Evolutionary conservation across 1,140 invertebrate species (phyloP).

Genomic region (Zaprionus nigranus): DNA sequence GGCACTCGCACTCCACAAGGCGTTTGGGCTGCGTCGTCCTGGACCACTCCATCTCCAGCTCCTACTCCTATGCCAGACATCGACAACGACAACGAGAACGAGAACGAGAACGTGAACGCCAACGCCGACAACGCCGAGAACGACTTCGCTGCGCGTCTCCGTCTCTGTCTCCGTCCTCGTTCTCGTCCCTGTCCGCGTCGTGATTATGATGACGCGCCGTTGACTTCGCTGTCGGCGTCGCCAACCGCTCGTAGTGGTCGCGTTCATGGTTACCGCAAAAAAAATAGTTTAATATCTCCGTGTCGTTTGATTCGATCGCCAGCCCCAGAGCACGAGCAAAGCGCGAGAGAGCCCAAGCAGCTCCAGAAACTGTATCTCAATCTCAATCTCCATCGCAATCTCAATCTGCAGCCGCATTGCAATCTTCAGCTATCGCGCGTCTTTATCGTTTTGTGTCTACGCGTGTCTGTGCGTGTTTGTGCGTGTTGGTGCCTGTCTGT

Average conservation of each 20-base stretch:
- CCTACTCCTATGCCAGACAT: neutral
- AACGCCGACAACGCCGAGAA: conserved; percentile 4
- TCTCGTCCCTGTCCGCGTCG: conserved; percentile 38
- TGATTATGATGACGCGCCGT: conserved; percentile 79
- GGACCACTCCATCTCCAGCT: neutral
- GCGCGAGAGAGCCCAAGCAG: neutral
- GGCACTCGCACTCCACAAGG: conserved; percentile 41
- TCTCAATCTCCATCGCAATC: conserved; percentile 3
- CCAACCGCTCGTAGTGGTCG: conserved; percentile 83
- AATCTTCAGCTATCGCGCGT: conserved; percentile 14
- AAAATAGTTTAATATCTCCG: conserved; percentile 84
- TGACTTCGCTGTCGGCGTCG: conserved; percentile 54
- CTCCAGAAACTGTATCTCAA: neutral
- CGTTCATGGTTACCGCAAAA: conserved; percentile 84
- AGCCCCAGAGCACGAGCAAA: conserved; percentile 29
- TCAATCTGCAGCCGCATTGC: neutral
- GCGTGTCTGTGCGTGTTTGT: conserved; percentile 20
- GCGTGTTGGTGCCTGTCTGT: conserved; percentile 22
- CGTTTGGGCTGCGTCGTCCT: conserved; percentile 19
- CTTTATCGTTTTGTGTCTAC: conserved; percentile 11
- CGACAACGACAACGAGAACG: conserved; percentile 5
- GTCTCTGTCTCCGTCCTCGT: conserved; percentile 1
- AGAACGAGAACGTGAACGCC: neutral
- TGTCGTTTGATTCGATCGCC: conserved; percentile 84
- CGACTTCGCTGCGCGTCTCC: conserved; percentile 31